These are phyloP conservation scores for Acanthopagrus latus DNA, from an alignment of 2,797 vertebrate genomes.

Conservation along the genomic window DNA sequence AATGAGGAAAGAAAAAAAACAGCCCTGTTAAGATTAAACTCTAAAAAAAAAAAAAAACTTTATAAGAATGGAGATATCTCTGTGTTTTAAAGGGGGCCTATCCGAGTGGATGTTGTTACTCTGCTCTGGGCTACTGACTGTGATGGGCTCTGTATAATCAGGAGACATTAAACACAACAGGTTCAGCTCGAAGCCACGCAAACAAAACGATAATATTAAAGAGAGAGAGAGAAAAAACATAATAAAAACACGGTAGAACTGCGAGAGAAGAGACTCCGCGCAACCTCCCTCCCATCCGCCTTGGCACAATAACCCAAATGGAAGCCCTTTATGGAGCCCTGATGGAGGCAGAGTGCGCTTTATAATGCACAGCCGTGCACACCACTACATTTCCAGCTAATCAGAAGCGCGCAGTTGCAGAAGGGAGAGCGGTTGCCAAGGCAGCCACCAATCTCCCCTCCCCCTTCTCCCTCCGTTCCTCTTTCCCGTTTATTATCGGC, in stretches of 20 bases:
- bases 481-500: slow-evolving; percentile 88
- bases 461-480: slow-evolving; percentile 81
- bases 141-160: slow-evolving; percentile 29
- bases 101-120: slow-evolving; percentile 7
- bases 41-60: slow-evolving; percentile 12
- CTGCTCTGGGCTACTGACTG: slow-evolving; percentile 9
- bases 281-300: slow-evolving; percentile 62
- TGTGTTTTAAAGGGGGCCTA: slow-evolving; percentile 5
- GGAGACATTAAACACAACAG: slow-evolving; percentile 30
- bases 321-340: slow-evolving; percentile 74
- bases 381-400: slow-evolving; percentile 84
- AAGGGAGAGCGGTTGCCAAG: slow-evolving; percentile 86
- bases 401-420: slow-evolving; percentile 86
- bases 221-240: slow-evolving; percentile 14
- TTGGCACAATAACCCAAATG: slow-evolving; percentile 81
- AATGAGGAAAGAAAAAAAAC: not conserved
- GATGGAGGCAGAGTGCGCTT: slow-evolving; percentile 77
- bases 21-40: not conserved
- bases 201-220: slow-evolving; percentile 4
- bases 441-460: slow-evolving; percentile 85
- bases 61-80: not conserved
- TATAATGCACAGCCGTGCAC: slow-evolving; percentile 78
- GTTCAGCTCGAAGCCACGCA: slow-evolving; percentile 24
- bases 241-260: slow-evolving; percentile 48
- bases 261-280: slow-evolving; percentile 28